These are phyloP conservation scores for Propithecus deckenii DNA, from an alignment of 2,797 vertebrate genomes.

Conservation along the genomic window DNA sequence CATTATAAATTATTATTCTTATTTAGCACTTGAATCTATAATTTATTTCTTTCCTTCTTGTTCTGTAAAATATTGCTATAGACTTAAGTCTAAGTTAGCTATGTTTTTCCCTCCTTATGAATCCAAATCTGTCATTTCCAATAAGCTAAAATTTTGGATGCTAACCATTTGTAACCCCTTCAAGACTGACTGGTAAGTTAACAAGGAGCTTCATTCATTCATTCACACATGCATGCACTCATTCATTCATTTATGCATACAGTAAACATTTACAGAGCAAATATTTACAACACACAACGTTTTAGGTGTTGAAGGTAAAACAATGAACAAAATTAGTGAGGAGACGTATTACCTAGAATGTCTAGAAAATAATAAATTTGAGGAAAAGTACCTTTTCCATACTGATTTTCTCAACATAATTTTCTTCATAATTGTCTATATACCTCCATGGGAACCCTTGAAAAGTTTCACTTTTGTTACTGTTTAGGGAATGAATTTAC, in stretches of 20 bases:
- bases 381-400: not conserved
- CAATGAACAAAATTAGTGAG: not conserved
- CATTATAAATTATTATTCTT: constrained; percentile 65
- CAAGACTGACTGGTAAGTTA: not conserved
- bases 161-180: not conserved
- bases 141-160: not conserved
- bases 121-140: constrained; percentile 19
- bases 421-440: not conserved
- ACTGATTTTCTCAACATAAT: constrained; percentile 3
- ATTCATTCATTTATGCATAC: not conserved
- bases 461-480: not conserved
- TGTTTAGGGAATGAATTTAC: not conserved
- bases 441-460: not conserved
- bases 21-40: constrained; percentile 45
- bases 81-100: not conserved
- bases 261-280: not conserved
- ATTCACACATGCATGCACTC: too few species aligned
- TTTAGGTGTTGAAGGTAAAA: not conserved
- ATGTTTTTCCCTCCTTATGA: constrained; percentile 27
- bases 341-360: not conserved
- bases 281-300: not conserved
- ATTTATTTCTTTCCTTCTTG: constrained; percentile 44
- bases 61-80: constrained; percentile 40
- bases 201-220: not conserved
- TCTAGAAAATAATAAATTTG: constrained; percentile 32